Evolutionary conservation across 53 echinoderm and acorn worm species (phyloP).

Genomic region (Pentamera pediparva): DNA sequence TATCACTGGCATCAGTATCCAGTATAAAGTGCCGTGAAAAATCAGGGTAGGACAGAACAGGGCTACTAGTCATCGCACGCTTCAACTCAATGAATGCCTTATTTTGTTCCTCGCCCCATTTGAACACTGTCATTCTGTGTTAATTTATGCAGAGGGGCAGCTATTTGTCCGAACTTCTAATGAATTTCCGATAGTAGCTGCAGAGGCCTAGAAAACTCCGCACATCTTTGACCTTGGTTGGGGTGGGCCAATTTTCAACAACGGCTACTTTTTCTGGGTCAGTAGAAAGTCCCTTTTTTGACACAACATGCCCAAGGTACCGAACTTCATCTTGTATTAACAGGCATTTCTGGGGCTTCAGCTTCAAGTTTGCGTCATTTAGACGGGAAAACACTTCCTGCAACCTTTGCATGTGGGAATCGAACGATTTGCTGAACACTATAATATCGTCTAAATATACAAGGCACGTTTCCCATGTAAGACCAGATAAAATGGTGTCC

Average conservation of each 20-base stretch:
- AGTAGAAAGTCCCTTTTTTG: constrained; percentile 27
- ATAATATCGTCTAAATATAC: neutral
- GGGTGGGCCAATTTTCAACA: constrained; percentile 42
- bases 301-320: constrained; percentile 46
- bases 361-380: neutral
- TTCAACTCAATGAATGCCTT: neutral
- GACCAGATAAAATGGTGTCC: neutral
- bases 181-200: constrained; percentile 47
- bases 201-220: constrained; percentile 48
- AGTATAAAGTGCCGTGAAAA: too few species aligned
- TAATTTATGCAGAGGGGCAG: constrained; percentile 43
- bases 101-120: neutral
- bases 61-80: too few species aligned
- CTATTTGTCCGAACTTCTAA: constrained; percentile 42
- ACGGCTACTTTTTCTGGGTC: constrained; percentile 44
- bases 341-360: neutral
- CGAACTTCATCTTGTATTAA: constrained; percentile 24
- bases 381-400: neutral
- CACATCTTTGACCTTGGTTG: constrained; percentile 37
- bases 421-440: neutral
- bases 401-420: neutral
- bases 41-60: too few species aligned
- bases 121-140: too few species aligned
- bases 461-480: neutral
- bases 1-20: too few species aligned